Evolutionary conservation across 1,140 invertebrate species (phyloP).

Genomic region (Theocolax elegans): DNA sequence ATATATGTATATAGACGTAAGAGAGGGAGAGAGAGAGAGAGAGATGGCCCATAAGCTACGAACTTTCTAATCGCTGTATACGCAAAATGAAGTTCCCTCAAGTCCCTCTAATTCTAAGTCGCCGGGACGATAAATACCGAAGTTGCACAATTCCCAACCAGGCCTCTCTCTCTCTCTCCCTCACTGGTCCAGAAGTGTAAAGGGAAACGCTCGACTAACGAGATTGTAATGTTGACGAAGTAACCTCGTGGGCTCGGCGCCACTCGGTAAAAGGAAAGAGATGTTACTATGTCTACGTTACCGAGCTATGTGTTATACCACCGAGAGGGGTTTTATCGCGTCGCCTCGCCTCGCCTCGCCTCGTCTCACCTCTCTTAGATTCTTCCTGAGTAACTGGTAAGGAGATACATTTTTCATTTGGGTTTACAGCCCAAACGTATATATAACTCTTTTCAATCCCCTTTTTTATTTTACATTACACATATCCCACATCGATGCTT

Average conservation of each 20-base stretch:
- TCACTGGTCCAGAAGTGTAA: background rate
- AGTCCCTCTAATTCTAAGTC: slow-evolving; percentile 39
- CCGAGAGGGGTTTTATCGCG: background rate
- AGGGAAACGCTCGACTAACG: slow-evolving; percentile 41
- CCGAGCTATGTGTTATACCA: too few relatives aligned
- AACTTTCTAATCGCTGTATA: slow-evolving; percentile 42
- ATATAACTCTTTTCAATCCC: too few relatives aligned
- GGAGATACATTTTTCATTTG: too few relatives aligned
- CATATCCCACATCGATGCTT: too few relatives aligned
- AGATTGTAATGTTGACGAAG: slow-evolving; percentile 52
- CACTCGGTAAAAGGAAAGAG: too few relatives aligned
- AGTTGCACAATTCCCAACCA: slow-evolving; percentile 24
- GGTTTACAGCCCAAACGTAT: too few relatives aligned
- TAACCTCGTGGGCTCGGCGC: slow-evolving; percentile 18
- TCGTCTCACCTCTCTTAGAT: too few relatives aligned
- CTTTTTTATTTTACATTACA: too few relatives aligned
- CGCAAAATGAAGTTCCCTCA: slow-evolving; percentile 39
- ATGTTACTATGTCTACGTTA: too few relatives aligned
- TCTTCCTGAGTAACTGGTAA: too few relatives aligned
- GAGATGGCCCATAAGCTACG: slow-evolving; percentile 35
- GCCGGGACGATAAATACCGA: slow-evolving; percentile 35
- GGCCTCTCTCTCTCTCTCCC: background rate
- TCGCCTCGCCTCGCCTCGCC: background rate
- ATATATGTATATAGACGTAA: too few relatives aligned
- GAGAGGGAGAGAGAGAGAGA: too few relatives aligned